Conservation (phyloP, 1,140 invertebrate species). For the Ruditapes philippinarum region DNA sequence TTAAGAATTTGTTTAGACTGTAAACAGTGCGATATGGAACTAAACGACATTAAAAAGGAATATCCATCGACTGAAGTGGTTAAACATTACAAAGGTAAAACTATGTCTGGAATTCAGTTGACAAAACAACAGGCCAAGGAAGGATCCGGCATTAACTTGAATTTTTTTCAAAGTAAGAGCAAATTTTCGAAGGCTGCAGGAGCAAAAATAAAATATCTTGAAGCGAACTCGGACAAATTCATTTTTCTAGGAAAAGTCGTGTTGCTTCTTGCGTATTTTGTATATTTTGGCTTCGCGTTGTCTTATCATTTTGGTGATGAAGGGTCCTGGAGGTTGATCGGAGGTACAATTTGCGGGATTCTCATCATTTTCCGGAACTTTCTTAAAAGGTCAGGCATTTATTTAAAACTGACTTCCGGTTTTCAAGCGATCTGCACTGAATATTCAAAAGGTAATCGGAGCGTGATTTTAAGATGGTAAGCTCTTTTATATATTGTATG, state of each 20-base stretch:
- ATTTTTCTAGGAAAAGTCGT: conserved; percentile 38
- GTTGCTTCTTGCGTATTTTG: conserved; percentile 64
- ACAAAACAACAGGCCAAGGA: no score
- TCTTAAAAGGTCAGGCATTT: not conserved
- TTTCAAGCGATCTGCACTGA: not conserved
- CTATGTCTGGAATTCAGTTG: no score
- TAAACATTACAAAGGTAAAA: no score
- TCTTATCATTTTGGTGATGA: conserved; percentile 67
- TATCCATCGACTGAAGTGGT: no score
- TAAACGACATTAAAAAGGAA: no score
- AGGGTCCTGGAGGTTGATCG: not conserved
- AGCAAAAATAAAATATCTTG: conserved; percentile 20
- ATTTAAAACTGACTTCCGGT: not conserved
- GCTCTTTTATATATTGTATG: no score
- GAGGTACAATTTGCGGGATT: not conserved
- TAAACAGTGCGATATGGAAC: no score
- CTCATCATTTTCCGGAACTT: not conserved
- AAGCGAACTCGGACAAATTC: conserved; percentile 22
- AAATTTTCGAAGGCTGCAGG: not conserved
- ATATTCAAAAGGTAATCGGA: conserved; percentile 18
- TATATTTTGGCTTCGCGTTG: conserved; percentile 74
- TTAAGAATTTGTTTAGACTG: no score
- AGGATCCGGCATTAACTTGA: no score
- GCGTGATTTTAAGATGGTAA: conserved; percentile 41
- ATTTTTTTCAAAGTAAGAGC: no score